Base-by-base conservation (phyloP, 2,113 vertebrate genomes). In the Condylura cristata region DNA sequence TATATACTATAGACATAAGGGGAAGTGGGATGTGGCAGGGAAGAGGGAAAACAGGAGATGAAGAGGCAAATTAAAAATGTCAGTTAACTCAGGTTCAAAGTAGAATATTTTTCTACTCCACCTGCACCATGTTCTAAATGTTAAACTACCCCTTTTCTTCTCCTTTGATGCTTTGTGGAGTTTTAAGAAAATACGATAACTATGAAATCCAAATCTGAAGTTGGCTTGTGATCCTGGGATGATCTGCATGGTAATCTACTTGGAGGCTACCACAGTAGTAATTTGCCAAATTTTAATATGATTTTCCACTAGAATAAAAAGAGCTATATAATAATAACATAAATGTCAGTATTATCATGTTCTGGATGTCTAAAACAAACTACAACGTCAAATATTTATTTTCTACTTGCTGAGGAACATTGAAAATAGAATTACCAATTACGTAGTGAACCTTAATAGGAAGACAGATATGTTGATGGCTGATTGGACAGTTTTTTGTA, bases 381-480 rank as follows among this genome's bases (percentile, higher is more conserved):
- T 82, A 26, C 14, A 80, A 17, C 56, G 90, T 72, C 51, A 84
- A 84, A 92, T 94, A 87, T 84, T 94, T 60, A 90, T 44, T 90
- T 71, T 80, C 78, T 94, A 51, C 74, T 90, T 95, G 70, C 44
- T 18, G 65, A 85, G 53, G 46, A 91, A 93, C 88, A 93, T 82
- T 72, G 66, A 90, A 95, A 94, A 70, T 84, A 61, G 41, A 91
- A 93, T 93, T 91, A 34, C 34, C 91, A 68, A 86, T 88, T 96
- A 20, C 24, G 13, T 61, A 48, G 34, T 89, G 61, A 96, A 68
- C 12, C 34, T 88, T 90, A 82, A 37, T 46, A 82, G 41, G 65
- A 46, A 79, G 39, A 51, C 41, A 75, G 28, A 89, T 83, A 82
- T 58, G 72, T 91, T 83, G 93, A 86, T 48, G 80, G 18, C 8